Percentiles rank a stretch among this genome's conserved stretches.
These are phyloP conservation scores for Nerophis ophidion DNA, from an alignment of 2,113 vertebrate genomes.

Conservation along the genomic window DNA sequence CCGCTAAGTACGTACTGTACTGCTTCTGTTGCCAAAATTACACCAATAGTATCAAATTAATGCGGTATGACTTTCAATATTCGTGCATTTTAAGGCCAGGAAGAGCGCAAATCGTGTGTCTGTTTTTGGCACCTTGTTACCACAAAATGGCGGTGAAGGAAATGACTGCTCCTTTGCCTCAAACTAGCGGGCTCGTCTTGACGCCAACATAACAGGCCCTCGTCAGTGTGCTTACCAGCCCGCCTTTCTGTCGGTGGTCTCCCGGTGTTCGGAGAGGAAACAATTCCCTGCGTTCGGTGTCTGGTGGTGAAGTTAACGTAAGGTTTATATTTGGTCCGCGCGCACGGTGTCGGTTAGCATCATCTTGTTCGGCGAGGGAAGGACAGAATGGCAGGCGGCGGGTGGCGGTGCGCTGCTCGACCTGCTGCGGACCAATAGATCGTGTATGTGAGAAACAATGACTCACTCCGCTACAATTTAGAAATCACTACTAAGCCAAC, in stretches of 20 bases:
- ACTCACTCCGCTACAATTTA: too few relatives aligned
- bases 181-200: constrained; percentile 54
- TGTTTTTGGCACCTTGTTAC: constrained; percentile 65
- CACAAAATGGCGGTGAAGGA: constrained; percentile 82
- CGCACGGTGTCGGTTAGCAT: constrained; percentile 29
- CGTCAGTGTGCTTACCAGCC: constrained; percentile 57
- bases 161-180: constrained; percentile 68
- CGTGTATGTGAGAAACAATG: too few relatives aligned
- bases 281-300: too few relatives aligned
- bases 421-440: constrained; percentile 37
- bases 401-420: constrained; percentile 7
- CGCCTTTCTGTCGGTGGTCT: constrained; percentile 29
- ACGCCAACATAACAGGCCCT: constrained; percentile 34
- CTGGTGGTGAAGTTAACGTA: too few relatives aligned
- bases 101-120: constrained; percentile 41
- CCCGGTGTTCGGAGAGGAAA: background rate
- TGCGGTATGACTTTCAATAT: background rate
- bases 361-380: constrained; percentile 16
- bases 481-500: too few relatives aligned
- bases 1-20: constrained; percentile 20
- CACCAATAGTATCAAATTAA: background rate
- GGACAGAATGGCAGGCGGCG: constrained; percentile 36
- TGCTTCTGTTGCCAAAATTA: background rate
- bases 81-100: background rate
- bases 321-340: constrained; percentile 9